Evolutionary conservation across 2,797 vertebrate species (phyloP).

Genomic region (Melanitta fusca): DNA sequence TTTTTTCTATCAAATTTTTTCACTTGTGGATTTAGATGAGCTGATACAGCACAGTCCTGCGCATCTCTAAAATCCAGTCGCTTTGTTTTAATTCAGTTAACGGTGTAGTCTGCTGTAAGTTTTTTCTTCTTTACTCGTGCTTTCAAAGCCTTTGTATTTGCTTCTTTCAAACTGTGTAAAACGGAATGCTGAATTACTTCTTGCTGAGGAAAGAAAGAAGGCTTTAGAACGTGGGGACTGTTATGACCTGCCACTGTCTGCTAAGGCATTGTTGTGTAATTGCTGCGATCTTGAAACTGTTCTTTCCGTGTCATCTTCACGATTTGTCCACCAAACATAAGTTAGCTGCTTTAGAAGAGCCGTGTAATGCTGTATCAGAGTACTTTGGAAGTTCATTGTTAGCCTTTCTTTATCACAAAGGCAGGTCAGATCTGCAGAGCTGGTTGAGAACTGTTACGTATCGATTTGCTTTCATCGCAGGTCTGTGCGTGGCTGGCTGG

Average conservation of each 20-base stretch:
- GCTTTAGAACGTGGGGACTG: not conserved
- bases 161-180: not conserved
- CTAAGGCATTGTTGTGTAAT: not conserved
- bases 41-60: not conserved
- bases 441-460: not conserved
- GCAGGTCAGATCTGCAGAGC: not conserved
- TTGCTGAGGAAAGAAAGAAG: not conserved
- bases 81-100: not conserved
- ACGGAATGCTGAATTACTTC: not conserved
- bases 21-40: not conserved
- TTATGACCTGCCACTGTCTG: rapidly evolving
- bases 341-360: not conserved
- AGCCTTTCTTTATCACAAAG: not conserved
- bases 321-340: not conserved
- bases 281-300: not conserved
- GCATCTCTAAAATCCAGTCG: not conserved
- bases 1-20: not conserved
- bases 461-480: not conserved
- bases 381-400: not conserved
- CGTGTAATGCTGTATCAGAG: not conserved
- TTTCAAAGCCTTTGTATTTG: not conserved
- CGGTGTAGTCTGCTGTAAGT: rapidly evolving
- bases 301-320: rapidly evolving
- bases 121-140: not conserved
- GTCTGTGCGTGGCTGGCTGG: rapidly evolving